Evolutionary conservation across 2,888 invertebrate species (phyloP).

Genomic region (Brenthis ino): DNA sequence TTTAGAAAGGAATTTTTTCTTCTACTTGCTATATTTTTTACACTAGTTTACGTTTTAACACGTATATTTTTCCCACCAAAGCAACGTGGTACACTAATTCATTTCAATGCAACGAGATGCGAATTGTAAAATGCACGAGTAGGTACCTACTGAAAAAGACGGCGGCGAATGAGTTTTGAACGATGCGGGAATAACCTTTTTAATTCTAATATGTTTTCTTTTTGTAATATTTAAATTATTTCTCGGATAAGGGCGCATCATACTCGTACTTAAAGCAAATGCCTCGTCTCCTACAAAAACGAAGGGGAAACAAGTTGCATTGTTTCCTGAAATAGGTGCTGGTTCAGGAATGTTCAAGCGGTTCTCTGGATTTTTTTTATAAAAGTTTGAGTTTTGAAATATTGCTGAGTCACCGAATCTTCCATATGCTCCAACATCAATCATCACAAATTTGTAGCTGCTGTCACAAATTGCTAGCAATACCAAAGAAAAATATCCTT

Average conservation of each 20-base stretch:
- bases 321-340: constrained; percentile 32
- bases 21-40: too few species aligned
- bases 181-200: too few species aligned
- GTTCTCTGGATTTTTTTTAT: constrained; percentile 39
- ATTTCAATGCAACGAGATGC: too few species aligned
- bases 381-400: constrained; percentile 42
- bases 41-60: too few species aligned
- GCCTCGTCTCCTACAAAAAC: constrained; percentile 37
- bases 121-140: too few species aligned
- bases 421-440: constrained; percentile 44
- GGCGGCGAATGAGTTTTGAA: too few species aligned
- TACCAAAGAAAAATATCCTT: constrained; percentile 36
- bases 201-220: too few species aligned
- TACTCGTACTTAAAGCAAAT: constrained; percentile 36
- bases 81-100: too few species aligned
- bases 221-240: constrained; percentile 22
- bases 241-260: constrained; percentile 41
- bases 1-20: too few species aligned
- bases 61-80: too few species aligned
- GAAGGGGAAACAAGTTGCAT: constrained; percentile 28
- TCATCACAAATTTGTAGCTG: constrained; percentile 32
- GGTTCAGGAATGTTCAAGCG: constrained; percentile 36
- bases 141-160: too few species aligned
- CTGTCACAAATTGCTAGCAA: constrained; percentile 42
- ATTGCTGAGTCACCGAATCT: constrained; percentile 44